phyloP scores from a whole-genome alignment of 2,797 vertebrate species.

The Simalia tracyae region DNA sequence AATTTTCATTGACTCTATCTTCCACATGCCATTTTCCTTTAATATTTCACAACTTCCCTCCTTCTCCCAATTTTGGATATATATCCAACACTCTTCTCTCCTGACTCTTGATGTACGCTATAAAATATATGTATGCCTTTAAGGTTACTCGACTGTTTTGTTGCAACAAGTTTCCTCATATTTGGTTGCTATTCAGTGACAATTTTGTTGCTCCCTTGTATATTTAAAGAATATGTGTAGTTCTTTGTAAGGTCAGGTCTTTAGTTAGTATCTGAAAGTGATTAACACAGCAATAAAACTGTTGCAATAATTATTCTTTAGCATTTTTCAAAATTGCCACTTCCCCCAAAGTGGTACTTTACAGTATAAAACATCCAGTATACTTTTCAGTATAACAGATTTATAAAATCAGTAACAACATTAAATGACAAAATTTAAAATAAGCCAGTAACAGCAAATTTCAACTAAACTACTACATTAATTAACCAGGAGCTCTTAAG shows the following conservation, averaged over 20 bases:
- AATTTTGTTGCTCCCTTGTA: background rate
- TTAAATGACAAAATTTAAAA: background rate
- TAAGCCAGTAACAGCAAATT: background rate
- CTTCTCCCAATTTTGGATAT: background rate
- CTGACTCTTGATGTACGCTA: background rate
- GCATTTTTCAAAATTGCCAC: background rate
- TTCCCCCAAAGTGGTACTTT: background rate
- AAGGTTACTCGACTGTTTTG: background rate
- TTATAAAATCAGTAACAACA: background rate
- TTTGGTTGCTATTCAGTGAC: background rate
- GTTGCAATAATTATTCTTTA: background rate
- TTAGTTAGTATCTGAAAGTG: background rate
- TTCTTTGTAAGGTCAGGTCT: background rate
- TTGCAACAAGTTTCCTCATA: background rate
- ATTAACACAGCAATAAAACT: background rate
- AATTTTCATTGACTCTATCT: background rate
- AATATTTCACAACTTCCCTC: background rate
- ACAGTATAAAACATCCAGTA: background rate
- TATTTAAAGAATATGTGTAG: background rate
- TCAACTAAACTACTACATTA: background rate
- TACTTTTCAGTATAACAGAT: background rate
- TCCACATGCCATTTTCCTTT: background rate
- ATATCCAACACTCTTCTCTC: background rate
- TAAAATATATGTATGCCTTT: background rate
- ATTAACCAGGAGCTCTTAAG: background rate